Percentiles rank a stretch among this genome's conserved stretches.
Conservation (phyloP, 2,888 invertebrate species). For the Parascotia fuliginaria region DNA sequence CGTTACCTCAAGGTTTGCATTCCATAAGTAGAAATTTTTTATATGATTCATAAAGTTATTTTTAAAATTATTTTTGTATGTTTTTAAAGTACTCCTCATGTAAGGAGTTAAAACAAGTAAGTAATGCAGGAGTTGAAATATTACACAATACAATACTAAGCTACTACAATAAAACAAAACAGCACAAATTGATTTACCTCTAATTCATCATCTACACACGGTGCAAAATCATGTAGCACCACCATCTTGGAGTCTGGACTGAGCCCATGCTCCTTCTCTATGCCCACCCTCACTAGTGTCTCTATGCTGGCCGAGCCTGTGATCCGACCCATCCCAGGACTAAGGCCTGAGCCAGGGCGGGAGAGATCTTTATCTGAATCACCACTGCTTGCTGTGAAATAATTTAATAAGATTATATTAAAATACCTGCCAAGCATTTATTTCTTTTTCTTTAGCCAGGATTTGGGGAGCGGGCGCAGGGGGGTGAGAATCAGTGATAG, state of each 20-base stretch:
- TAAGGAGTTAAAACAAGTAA: no score
- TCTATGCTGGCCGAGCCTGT: slow-evolving; percentile 98
- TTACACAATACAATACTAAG: no score
- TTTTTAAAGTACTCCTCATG: no score
- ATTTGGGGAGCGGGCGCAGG: no score
- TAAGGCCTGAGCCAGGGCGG: slow-evolving; percentile 86
- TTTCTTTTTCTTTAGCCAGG: no score
- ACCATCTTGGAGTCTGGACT: slow-evolving; percentile 98
- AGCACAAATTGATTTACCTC: slow-evolving; percentile 84
- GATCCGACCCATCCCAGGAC: slow-evolving; percentile 95
- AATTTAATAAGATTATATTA: background rate
- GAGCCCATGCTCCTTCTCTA: slow-evolving; percentile 96
- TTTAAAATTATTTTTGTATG: no score
- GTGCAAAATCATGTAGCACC: slow-evolving; percentile 96
- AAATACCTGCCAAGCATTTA: no score
- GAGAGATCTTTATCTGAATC: slow-evolving; percentile 92
- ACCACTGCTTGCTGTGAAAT: slow-evolving; percentile 88
- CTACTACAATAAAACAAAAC: background rate
- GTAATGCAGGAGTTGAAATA: no score
- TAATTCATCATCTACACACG: slow-evolving; percentile 97
- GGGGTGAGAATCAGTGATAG: no score
- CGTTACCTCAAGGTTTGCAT: no score
- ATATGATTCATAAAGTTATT: no score
- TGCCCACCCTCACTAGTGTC: slow-evolving; percentile 94
- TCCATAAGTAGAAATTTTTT: no score